Evolutionary conservation across 2,888 invertebrate genomes (phyloP), one percentile per base, ranked within the genome.

Genomic region (Stenolophus ochropezus): DNA sequence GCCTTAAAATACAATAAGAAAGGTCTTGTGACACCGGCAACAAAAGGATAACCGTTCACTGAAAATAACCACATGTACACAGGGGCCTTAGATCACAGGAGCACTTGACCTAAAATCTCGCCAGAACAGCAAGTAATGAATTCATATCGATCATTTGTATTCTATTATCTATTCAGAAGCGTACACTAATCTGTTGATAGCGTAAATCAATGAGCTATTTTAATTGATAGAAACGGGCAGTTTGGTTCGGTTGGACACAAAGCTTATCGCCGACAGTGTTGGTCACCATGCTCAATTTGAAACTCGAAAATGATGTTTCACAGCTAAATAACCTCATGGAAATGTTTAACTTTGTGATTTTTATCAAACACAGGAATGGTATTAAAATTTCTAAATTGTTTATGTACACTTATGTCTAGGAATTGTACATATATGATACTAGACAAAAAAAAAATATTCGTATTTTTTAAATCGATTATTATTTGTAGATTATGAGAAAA

Each of bases 1-100:
- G 65, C 65, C 69, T 78, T 78, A 78, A 69, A 78, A 78, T 78
- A 78, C 78, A 78, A 78, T 78, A 65, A 56, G 69, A 78, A 77
- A 77, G 77, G 77, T 69, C 51, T 61, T 77, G 61, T 18, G 49
- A 78, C 78, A 69, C 18, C 20, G 51, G 49, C 23, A 61, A 78
- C 14, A 78, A 78, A 78, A 49, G 27, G 18, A 25, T 47, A 42
- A 42, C 8, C 33, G 11, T 11, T 11, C 11, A 42, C 33, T 42
- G 33, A 42, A 42, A 42, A 42, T 42, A 42, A 42, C n/a, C 11
- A 42, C 33, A 11, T 11, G 11, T 42, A 11, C 33, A 33, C 3
- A 2, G 5, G 33, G 33, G 33, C 33, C 33, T 33, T 33, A 33
- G 8, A 75, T 14, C 23, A 56, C 53, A 27, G 27, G 56, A 33